phyloP scores from a whole-genome alignment of 2,888 invertebrate genomes.

The Cybosia mesomella region DNA sequence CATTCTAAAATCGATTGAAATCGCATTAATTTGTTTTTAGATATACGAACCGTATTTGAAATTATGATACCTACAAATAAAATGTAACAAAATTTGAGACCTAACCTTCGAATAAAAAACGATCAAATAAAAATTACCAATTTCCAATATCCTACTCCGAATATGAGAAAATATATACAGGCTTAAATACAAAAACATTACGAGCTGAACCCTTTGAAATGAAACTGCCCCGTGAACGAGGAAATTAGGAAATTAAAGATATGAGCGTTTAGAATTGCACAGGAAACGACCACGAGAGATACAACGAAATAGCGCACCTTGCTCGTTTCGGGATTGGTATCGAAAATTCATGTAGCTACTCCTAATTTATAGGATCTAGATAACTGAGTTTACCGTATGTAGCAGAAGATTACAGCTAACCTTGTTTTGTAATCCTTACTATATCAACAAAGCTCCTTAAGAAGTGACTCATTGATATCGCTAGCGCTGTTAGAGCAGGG shows the following conservation, averaged over 20 bases:
- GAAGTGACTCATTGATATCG: too few relatives aligned
- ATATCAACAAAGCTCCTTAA: not conserved
- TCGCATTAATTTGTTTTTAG: not conserved
- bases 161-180: constrained; percentile 35
- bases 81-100: constrained; percentile 21
- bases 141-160: constrained; percentile 40
- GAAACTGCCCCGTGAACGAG: constrained; percentile 55
- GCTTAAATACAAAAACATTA: constrained; percentile 35
- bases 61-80: constrained; percentile 3
- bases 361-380: not conserved
- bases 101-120: constrained; percentile 30
- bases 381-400: not conserved
- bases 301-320: constrained; percentile 32
- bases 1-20: not conserved
- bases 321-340: constrained; percentile 14
- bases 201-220: constrained; percentile 43
- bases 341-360: not conserved
- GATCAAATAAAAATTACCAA: constrained; percentile 45
- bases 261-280: constrained; percentile 59
- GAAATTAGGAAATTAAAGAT: constrained; percentile 64
- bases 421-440: not conserved
- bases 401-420: not conserved
- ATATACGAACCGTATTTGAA: not conserved
- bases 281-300: constrained; percentile 44
- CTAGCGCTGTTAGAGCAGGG: too few relatives aligned